These are phyloP conservation scores for Hippocampus zosterae DNA, from an alignment of 2,113 vertebrate species.

Conservation along the genomic window DNA sequence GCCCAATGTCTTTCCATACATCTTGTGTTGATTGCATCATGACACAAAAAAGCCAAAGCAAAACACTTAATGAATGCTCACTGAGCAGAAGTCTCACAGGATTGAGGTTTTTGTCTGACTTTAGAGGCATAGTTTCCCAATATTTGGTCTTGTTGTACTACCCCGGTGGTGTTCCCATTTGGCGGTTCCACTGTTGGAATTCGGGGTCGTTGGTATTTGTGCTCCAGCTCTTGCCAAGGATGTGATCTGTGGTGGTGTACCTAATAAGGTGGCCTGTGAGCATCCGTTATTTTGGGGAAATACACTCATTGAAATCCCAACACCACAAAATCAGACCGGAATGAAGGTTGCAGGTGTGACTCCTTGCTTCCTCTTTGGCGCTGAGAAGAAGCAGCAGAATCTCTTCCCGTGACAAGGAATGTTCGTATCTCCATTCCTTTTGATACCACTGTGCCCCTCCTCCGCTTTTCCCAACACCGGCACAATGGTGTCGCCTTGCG, in stretches of 20 bases:
- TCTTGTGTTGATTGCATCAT: too few species aligned
- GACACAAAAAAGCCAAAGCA: too few species aligned
- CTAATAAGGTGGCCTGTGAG: background rate
- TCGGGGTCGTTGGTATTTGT: background rate
- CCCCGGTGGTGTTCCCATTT: background rate
- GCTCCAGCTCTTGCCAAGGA: background rate
- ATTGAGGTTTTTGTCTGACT: background rate
- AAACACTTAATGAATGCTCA: background rate
- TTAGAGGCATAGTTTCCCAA: background rate
- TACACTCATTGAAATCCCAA: background rate
- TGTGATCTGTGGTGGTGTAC: background rate
- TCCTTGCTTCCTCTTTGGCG: background rate
- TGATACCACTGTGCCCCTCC: background rate
- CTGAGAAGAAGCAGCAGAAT: constrained; percentile 23
- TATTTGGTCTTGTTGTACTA: background rate
- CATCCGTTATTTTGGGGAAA: background rate
- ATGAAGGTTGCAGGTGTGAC: background rate
- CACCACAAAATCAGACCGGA: background rate
- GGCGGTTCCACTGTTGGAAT: background rate
- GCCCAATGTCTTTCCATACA: too few species aligned
- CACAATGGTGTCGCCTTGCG: background rate
- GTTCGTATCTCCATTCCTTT: constrained; percentile 3
- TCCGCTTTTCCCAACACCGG: background rate
- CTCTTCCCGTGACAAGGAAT: constrained; percentile 22
- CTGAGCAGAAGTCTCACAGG: too few species aligned